phyloP scores from a whole-genome alignment of 2,113 vertebrate species.

The Rynchops niger region DNA sequence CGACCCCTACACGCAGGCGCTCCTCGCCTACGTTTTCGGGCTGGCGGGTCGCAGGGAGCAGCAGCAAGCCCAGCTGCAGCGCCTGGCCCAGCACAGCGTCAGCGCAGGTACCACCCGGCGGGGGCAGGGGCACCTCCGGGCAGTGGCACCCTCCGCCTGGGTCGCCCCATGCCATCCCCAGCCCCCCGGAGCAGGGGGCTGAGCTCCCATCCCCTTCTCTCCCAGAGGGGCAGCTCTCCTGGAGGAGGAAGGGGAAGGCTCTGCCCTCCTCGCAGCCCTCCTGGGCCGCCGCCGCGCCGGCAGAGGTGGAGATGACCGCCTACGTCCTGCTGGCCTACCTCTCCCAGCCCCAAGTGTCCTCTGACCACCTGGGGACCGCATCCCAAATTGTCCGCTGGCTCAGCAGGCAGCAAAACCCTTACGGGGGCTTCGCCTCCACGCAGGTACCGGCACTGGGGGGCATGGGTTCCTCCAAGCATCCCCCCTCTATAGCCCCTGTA shows the following conservation, averaged over 20 bases:
- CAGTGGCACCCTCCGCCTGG: not conserved
- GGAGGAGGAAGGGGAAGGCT: not conserved
- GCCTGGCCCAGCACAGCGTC: not conserved
- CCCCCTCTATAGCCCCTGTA: fast-evolving
- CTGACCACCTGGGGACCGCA: not conserved
- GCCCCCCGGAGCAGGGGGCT: fast-evolving
- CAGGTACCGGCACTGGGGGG: not conserved
- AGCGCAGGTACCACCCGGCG: not conserved
- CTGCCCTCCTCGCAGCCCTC: not conserved
- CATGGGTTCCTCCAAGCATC: fast-evolving
- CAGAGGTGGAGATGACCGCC: slow-evolving; percentile 24
- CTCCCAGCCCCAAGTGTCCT: not conserved
- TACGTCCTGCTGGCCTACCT: slow-evolving; percentile 43
- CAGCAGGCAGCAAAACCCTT: slow-evolving; percentile 48
- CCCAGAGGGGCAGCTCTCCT: slow-evolving; percentile 7
- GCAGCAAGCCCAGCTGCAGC: not conserved
- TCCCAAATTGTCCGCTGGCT: slow-evolving; percentile 32
- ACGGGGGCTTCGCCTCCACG: slow-evolving; percentile 24
- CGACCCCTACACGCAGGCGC: not conserved
- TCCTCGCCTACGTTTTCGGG: slow-evolving; percentile 15
- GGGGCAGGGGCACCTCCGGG: fast-evolving
- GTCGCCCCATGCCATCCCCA: too few species aligned
- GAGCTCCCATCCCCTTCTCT: not conserved
- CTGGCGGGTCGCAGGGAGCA: not conserved
- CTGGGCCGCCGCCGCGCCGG: fast-evolving